Conservation (phyloP, 2,888 invertebrate species). For the Cataglyphis albicans region DNA sequence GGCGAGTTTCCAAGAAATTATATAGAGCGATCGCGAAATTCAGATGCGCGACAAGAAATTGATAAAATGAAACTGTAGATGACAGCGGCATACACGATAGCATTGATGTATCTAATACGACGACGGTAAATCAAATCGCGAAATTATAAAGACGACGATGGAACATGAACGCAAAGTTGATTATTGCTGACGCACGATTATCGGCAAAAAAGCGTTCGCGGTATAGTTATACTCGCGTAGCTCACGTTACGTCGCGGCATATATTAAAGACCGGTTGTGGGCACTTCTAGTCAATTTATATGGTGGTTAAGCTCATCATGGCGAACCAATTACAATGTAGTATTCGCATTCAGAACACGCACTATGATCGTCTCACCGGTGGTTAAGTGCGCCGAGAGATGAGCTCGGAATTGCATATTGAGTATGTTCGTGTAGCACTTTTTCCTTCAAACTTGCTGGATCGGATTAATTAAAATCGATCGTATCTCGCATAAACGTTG, state of each 20-base stretch:
- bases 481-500: background rate
- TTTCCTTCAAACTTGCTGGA: background rate
- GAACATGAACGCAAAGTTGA: constrained; percentile 30
- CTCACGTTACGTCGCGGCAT: constrained; percentile 45
- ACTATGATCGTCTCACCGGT: constrained; percentile 1
- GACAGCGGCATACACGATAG: background rate
- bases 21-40: background rate
- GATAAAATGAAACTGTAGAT: background rate
- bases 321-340: constrained; percentile 51
- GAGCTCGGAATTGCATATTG: constrained; percentile 15
- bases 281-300: constrained; percentile 51
- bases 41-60: background rate
- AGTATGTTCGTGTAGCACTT: constrained; percentile 2
- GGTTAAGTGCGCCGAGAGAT: constrained; percentile 16
- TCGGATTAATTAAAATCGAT: constrained; percentile 39
- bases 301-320: constrained; percentile 50
- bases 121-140: constrained; percentile 23
- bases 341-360: constrained; percentile 46
- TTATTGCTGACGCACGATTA: constrained; percentile 45
- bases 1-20: background rate
- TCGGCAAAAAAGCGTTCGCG: constrained; percentile 40
- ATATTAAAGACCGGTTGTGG: constrained; percentile 50
- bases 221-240: constrained; percentile 20
- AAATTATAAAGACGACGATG: constrained; percentile 10
- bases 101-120: background rate